Evolutionary conservation across 2,888 invertebrate species (phyloP).

Genomic region (Lithophane ornitopus): DNA sequence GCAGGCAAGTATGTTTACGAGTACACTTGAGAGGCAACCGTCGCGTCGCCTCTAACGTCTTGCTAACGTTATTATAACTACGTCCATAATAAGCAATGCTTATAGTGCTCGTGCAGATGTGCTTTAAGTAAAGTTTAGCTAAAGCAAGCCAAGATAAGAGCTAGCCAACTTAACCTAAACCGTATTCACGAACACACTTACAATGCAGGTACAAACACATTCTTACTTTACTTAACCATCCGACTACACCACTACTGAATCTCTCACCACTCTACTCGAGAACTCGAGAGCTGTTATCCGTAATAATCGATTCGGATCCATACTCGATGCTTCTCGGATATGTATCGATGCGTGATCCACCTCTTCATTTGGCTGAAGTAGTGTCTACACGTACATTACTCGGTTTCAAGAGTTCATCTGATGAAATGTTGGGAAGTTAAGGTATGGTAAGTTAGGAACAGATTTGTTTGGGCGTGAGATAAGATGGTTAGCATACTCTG

Average conservation of each 20-base stretch:
- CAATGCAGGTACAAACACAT: neutral
- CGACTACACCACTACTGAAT: conserved; percentile 19
- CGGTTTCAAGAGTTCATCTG: conserved; percentile 47
- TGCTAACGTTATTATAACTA: too few relatives aligned
- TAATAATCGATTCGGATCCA: conserved; percentile 73
- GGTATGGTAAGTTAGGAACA: neutral
- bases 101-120: neutral
- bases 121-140: too few relatives aligned
- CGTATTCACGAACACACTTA: too few relatives aligned
- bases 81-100: neutral
- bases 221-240: conserved; percentile 4
- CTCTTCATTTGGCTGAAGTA: conserved; percentile 70
- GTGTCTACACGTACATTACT: conserved; percentile 51
- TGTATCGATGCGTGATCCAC: conserved; percentile 71
- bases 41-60: too few relatives aligned
- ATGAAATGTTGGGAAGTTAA: conserved; percentile 30
- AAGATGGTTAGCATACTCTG: neutral
- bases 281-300: conserved; percentile 68
- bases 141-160: too few relatives aligned
- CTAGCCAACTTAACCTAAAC: neutral
- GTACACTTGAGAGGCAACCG: too few relatives aligned
- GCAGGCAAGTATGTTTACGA: too few relatives aligned
- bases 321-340: conserved; percentile 64
- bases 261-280: conserved; percentile 63
- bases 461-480: neutral